phyloP scores from a whole-genome alignment of 2,113 vertebrate species.

The Parotia lawesii region DNA sequence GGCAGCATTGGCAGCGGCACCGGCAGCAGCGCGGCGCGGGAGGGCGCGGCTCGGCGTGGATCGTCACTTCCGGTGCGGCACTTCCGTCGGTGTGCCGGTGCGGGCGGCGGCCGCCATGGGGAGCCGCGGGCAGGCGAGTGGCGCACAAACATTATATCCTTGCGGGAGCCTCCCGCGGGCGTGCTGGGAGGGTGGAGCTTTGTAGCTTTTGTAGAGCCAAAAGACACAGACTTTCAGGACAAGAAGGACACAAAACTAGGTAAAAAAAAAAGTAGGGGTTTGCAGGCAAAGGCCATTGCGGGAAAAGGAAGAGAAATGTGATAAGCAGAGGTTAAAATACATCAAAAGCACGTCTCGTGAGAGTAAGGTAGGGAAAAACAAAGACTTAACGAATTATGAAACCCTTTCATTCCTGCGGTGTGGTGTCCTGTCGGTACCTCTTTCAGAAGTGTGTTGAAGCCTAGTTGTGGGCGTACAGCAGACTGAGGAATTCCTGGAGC shows the following conservation, averaged over 20 bases:
- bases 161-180: fast-evolving
- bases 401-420: fast-evolving
- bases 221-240: not conserved
- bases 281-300: not conserved
- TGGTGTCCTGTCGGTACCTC: too few relatives aligned
- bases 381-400: not conserved
- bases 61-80: not conserved
- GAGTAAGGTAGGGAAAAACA: not conserved
- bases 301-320: not conserved
- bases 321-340: not conserved
- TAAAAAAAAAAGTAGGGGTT: too few relatives aligned
- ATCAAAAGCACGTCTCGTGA: not conserved
- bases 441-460: not conserved
- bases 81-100: fast-evolving
- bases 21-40: fast-evolving
- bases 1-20: fast-evolving
- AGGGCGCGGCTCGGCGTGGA: fast-evolving
- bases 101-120: not conserved
- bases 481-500: fast-evolving
- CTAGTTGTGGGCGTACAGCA: fast-evolving
- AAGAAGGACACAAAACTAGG: not conserved
- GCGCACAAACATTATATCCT: fast-evolving
- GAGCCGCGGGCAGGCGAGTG: not conserved
- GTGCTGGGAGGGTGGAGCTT: fast-evolving
- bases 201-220: too few relatives aligned